These are phyloP conservation scores for Oenanthe oenanthe DNA, from an alignment of 2,113 vertebrate genomes.

Conservation along the genomic window DNA sequence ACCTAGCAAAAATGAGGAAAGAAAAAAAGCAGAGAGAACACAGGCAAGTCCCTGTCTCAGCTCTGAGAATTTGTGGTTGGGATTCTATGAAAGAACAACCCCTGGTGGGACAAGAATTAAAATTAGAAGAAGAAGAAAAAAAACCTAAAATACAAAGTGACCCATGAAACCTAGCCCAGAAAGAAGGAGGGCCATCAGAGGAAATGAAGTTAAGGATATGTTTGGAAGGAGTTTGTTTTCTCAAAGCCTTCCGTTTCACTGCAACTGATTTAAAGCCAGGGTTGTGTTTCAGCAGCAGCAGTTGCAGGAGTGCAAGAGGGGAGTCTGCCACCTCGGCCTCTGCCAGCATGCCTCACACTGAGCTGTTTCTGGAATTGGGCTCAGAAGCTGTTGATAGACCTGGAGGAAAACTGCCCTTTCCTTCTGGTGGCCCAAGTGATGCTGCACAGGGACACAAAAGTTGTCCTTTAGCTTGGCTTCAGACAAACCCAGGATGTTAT, in stretches of 20 bases:
- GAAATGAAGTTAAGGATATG: constrained; percentile 59
- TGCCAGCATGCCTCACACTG: rapidly evolving
- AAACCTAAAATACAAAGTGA: background rate
- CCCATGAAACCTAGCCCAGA: constrained; percentile 37
- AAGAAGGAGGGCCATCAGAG: constrained; percentile 18
- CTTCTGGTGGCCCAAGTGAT: rapidly evolving
- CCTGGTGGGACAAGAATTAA: constrained; percentile 62
- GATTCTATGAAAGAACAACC: constrained; percentile 48
- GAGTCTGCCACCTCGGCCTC: background rate
- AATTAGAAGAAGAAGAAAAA: background rate
- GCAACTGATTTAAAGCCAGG: background rate
- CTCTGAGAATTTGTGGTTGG: background rate
- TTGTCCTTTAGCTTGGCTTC: background rate
- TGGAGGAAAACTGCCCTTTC: background rate
- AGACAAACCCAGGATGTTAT: background rate
- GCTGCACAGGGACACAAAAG: background rate
- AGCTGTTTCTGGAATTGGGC: background rate
- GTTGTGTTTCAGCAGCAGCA: constrained; percentile 17
- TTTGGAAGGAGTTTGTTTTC: constrained; percentile 56
- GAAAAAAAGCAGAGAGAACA: background rate
- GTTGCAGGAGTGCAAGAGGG: background rate
- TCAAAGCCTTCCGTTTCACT: constrained; percentile 50
- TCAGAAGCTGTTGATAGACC: background rate
- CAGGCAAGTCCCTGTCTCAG: background rate
- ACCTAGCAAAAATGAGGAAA: background rate